Evolutionary conservation across 2,113 vertebrate species (phyloP).

Genomic region (Labeo rohita): DNA sequence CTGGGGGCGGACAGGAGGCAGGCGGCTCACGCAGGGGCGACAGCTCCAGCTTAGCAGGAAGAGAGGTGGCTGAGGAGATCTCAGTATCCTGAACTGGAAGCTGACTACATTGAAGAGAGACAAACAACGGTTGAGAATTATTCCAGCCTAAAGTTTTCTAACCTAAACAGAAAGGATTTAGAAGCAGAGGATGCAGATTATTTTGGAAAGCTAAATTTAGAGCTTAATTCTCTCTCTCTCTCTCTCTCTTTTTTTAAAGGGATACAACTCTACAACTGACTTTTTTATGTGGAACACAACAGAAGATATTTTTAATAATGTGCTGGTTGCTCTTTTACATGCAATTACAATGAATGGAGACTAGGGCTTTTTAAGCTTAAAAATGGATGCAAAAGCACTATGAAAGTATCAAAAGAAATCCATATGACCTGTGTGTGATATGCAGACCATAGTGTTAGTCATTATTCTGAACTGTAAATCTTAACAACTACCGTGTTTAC

Average conservation of each 20-base stretch:
- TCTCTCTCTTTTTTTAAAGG: background rate
- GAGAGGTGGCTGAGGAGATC: constrained; percentile 59
- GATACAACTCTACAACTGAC: background rate
- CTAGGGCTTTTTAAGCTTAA: background rate
- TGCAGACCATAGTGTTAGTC: background rate
- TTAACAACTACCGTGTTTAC: background rate
- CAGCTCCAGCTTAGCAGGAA: constrained; percentile 68
- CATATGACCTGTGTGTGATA: background rate
- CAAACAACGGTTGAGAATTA: background rate
- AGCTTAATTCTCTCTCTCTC: background rate
- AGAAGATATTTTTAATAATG: background rate
- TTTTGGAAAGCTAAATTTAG: background rate
- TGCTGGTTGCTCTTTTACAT: background rate
- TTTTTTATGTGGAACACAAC: background rate
- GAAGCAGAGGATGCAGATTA: background rate
- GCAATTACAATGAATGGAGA: background rate
- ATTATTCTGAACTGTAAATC: background rate
- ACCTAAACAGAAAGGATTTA: background rate
- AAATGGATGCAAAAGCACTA: background rate
- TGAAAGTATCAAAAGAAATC: background rate
- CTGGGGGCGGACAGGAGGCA: constrained; percentile 34
- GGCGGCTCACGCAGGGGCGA: constrained; percentile 63
- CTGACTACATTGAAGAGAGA: constrained; percentile 74
- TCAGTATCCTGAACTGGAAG: constrained; percentile 76
- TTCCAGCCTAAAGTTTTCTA: background rate